Percentiles rank a stretch among this genome's conserved stretches.
Conservation (phyloP, 2,113 vertebrate genomes). For the Garra rufa region DNA sequence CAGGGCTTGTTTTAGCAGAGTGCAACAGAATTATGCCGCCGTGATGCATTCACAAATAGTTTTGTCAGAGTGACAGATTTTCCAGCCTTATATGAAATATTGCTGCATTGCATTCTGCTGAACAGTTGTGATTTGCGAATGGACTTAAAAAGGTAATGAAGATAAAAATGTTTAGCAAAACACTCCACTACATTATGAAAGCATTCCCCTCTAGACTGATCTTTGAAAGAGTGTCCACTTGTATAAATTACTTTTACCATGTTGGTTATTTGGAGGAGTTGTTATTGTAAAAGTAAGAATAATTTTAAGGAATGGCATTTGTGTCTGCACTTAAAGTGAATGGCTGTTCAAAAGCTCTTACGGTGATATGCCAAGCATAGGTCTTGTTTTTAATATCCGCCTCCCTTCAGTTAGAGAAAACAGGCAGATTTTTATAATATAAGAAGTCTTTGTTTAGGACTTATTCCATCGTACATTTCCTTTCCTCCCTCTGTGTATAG, state of each 20-base stretch:
- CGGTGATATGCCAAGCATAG: not conserved
- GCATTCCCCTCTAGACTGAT: not conserved
- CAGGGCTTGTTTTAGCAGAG: conserved; percentile 17
- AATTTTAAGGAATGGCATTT: not conserved
- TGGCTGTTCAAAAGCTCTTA: not conserved
- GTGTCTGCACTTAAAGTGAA: conserved; percentile 29
- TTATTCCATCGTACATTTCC: not conserved
- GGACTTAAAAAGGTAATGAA: conserved; percentile 15
- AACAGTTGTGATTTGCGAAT: conserved; percentile 7
- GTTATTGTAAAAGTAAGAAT: conserved; percentile 14
- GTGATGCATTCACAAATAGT: conserved; percentile 1
- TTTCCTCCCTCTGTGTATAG: conserved; percentile 26
- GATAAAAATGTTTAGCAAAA: conserved; percentile 2
- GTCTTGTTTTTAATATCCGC: conserved; percentile 2
- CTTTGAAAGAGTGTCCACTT: conserved; percentile 7
- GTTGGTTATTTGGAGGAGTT: conserved; percentile 13
- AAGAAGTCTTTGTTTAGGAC: conserved; percentile 24
- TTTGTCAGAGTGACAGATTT: conserved; percentile 29
- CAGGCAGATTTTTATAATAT: conserved; percentile 19
- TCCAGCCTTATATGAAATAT: not conserved
- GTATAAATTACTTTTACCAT: conserved; percentile 25
- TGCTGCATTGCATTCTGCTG: not conserved
- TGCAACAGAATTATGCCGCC: not conserved
- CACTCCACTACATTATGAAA: not conserved
- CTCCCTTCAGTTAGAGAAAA: not conserved